Conservation (phyloP, 2,888 invertebrate species). For the Drosophila meridiana region DNA sequence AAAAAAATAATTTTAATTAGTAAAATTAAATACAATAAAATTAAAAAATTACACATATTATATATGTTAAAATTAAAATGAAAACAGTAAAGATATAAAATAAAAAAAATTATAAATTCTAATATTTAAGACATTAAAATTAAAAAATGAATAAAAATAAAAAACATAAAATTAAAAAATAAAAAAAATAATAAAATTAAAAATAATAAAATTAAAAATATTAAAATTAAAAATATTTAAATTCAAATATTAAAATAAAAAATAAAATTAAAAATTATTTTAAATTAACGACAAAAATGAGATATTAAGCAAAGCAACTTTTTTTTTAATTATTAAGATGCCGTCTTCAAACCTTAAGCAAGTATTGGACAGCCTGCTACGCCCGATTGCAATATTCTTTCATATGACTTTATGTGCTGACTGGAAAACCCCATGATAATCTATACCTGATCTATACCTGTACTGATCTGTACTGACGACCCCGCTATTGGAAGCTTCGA, state of each 20-base stretch:
- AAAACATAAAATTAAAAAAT: background rate
- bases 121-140: background rate
- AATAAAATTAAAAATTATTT: too few relatives aligned
- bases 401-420: background rate
- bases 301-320: too few relatives aligned
- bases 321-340: too few relatives aligned
- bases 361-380: background rate
- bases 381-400: background rate
- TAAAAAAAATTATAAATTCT: background rate
- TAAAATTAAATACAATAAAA: background rate
- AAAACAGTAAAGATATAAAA: background rate
- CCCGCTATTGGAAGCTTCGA: background rate
- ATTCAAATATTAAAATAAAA: too few relatives aligned
- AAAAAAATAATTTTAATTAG: background rate
- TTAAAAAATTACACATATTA: background rate
- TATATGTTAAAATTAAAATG: background rate
- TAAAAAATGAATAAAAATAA: background rate
- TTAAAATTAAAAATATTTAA: too few relatives aligned
- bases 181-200: too few relatives aligned
- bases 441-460: too few relatives aligned
- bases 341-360: background rate
- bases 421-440: background rate
- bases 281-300: too few relatives aligned
- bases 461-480: too few relatives aligned
- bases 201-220: too few relatives aligned